phyloP scores from a whole-genome alignment of 2,797 vertebrate species.

The Gallinago solitaria region DNA sequence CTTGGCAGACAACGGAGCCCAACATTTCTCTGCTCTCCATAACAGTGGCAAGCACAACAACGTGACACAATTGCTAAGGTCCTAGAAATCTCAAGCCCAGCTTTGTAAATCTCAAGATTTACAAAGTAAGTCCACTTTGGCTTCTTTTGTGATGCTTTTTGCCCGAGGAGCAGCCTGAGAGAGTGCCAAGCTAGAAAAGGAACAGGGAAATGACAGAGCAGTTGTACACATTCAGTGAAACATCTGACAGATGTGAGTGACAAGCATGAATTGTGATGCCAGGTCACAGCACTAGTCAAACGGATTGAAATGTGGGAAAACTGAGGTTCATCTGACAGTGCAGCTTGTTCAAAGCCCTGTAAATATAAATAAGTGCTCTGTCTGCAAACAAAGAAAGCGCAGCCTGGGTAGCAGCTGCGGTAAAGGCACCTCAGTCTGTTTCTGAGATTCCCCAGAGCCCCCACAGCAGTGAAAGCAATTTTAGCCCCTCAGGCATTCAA shows the following conservation, averaged over 20 bases:
- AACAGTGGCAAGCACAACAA: not conserved
- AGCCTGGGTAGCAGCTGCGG: conserved; percentile 1
- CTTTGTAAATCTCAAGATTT: not conserved
- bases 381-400: conserved; percentile 29
- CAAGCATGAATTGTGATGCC: not conserved
- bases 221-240: not conserved
- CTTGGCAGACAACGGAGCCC: not conserved
- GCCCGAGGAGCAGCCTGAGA: not conserved
- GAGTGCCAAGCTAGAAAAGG: not conserved
- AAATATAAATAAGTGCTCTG: conserved; percentile 12
- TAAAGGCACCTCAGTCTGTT: not conserved
- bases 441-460: not conserved
- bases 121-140: not conserved
- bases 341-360: not conserved
- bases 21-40: not conserved
- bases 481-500: not conserved
- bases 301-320: not conserved
- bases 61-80: not conserved
- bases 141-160: not conserved
- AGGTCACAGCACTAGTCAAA: not conserved
- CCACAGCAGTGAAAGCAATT: not conserved
- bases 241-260: not conserved
- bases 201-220: not conserved
- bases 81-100: not conserved
- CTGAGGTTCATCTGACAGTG: not conserved